Evolutionary conservation across 2,113 vertebrate genomes (phyloP), one percentile per base, ranked within the genome.

Genomic region (Albula goreensis): DNA sequence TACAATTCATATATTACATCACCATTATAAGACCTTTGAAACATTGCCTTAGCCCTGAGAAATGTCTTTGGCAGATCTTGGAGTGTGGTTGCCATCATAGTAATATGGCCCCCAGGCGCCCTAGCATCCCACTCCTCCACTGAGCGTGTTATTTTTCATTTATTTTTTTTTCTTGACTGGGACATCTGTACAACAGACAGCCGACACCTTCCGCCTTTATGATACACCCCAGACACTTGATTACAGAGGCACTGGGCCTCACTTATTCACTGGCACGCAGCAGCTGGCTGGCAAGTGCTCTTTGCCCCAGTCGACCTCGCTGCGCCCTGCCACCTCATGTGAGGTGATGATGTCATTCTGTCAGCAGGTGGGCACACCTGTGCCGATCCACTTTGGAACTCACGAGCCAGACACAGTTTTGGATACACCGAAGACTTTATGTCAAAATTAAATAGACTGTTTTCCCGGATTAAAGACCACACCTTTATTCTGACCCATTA

Each of bases 251-350:
- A 25, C 70, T 25, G 70, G 10, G 13, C 63, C 22, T 70, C 63
- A n/a, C 70, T 74, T 74, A 74, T 9, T 74, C 22, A 74, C 70
- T n/a, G 70, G 70, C 70, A 74, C n/a, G 70, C n/a, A 74, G 70
- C 70, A 9, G 70, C 10, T 10, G 22, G 70, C n/a, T 31, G 70
- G 70, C 70, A 74, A 31, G 1, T 8, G 2, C 22, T 56, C 53
- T 12, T 6, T 12, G 12, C 53, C 53, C 7, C 31, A 12, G 53
- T 12, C 12, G 53, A 12, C 53, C 53, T 56, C 63, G 22, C 4
- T n/a, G 15, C 22, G 15, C 63, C 22, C 70, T 74, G 70, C 70
- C 70, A 74, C 70, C 70, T 25, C 70, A 66, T 66, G 17, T 66
- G 60, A 66, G 60, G 70, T 31, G 22, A 74, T 74, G 70, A 74